Evolutionary conservation across 2,797 vertebrate species (phyloP), one percentile per base, ranked within the genome.

Genomic region (Ptychadena robeensis): DNA sequence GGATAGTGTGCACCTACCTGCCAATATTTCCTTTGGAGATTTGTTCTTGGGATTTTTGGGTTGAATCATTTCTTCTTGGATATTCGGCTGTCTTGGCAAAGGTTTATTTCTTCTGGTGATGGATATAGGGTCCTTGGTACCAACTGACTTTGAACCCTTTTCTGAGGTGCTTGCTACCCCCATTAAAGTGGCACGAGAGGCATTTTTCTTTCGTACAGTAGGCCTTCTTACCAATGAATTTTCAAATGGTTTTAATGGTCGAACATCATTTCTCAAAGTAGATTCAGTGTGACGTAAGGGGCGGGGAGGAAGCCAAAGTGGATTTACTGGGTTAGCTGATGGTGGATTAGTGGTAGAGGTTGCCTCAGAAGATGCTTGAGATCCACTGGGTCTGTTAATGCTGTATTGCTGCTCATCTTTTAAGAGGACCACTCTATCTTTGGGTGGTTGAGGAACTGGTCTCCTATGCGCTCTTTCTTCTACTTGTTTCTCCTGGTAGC

Each of bases 131-230:
- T 91, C 2, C 88, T 87, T 77, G 90, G 89, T 30, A 80, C 85
- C 18, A 87, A 83, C 63, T 18, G 87, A 4, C 89, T 12, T 57
- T 91, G 83, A 0, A 87, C 87, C 75, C 90, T 85, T 67, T 93
- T 93, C 67, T 87, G 91, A 82, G 91, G 37, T 81, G 86, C 81
- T 0, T 85, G 35, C 82, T 83, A 12, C 0, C 22, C 57, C 10
- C 88, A n/a, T n/a, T n/a, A n/a, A n/a, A n/a, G n/a, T n/a, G n/a
- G n/a, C n/a, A n/a, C n/a, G n/a, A 89, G 87, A 53, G 74, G 28
- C 34, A 9, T 69, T 79, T 76, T 53, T 88, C 80, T 66, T 86
- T 88, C 65, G 82, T 80, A 83, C 61, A 14, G 6, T 75, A 73
- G 37, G 0, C 53, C 81, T 31, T 66, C 81, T 83, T 11, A 78